A percentile compares a stretch with the other conserved stretches of the same genome.
Conservation (phyloP, 2,113 vertebrate genomes). For the Penelope pileata region DNA sequence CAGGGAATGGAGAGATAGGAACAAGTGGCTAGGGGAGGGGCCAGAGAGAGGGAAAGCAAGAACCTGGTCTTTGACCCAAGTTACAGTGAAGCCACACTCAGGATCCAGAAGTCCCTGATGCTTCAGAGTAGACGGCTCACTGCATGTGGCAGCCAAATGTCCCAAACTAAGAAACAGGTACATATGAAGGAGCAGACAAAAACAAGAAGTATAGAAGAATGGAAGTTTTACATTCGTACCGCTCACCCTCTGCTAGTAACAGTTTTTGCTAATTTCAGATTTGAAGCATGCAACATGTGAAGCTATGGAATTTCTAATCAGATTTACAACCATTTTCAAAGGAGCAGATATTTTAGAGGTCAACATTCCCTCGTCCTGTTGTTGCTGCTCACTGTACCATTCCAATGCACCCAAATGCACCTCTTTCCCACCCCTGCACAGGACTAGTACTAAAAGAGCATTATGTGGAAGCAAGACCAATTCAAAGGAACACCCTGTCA, state of each 20-base stretch:
- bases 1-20: background rate
- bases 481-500: background rate
- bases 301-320: background rate
- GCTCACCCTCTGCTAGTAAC: background rate
- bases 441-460: background rate
- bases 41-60: rapidly evolving
- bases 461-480: background rate
- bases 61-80: background rate
- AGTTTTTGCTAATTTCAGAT: rapidly evolving
- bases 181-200: background rate
- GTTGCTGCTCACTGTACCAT: background rate
- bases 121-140: background rate
- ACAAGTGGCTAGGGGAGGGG: rapidly evolving
- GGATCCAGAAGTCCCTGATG: background rate
- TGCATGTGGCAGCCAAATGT: rapidly evolving
- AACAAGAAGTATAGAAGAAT: background rate
- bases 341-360: background rate
- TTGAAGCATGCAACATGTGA: background rate
- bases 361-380: background rate
- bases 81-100: constrained; percentile 1
- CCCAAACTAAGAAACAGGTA: background rate
- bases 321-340: background rate
- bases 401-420: rapidly evolving
- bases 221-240: background rate
- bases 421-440: background rate